These are phyloP conservation scores for Micronycteris hirsuta DNA, from an alignment of 2,113 vertebrate genomes.

Conservation along the genomic window DNA sequence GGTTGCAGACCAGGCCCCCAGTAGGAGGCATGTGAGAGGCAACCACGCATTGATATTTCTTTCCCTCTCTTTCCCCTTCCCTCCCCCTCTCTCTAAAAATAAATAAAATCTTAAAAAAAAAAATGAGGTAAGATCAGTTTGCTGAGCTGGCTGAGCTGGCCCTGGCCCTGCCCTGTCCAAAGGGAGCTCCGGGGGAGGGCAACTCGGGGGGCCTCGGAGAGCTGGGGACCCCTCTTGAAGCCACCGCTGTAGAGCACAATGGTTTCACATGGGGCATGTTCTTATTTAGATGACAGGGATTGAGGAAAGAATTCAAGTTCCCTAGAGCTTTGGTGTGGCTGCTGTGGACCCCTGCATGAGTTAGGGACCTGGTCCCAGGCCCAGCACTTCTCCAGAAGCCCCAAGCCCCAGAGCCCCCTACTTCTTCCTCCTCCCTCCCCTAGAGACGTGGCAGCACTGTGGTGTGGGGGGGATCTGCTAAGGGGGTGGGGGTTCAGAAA, in stretches of 20 bases:
- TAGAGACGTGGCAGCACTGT: neutral
- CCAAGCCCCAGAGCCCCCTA: neutral
- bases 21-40: too few relatives aligned
- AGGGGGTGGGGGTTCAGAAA: rapidly evolving
- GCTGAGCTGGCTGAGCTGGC: neutral
- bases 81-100: too few relatives aligned
- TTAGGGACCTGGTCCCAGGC: neutral
- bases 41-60: too few relatives aligned
- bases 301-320: too few relatives aligned
- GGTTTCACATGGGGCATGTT: too few relatives aligned
- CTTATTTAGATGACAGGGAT: neutral
- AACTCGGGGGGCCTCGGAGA: neutral
- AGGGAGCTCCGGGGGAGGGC: neutral
- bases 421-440: neutral
- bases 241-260: neutral
- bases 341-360: rapidly evolving
- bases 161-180: neutral
- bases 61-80: too few relatives aligned
- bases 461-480: neutral
- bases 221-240: neutral
- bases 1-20: too few relatives aligned
- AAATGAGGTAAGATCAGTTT: neutral
- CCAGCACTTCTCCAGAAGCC: neutral
- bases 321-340: neutral
- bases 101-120: too few relatives aligned